A percentile compares a stretch with the other conserved stretches of the same genome.
phyloP scores from a whole-genome alignment of 2,797 vertebrate species.

The Yasuhikotakia modesta region DNA sequence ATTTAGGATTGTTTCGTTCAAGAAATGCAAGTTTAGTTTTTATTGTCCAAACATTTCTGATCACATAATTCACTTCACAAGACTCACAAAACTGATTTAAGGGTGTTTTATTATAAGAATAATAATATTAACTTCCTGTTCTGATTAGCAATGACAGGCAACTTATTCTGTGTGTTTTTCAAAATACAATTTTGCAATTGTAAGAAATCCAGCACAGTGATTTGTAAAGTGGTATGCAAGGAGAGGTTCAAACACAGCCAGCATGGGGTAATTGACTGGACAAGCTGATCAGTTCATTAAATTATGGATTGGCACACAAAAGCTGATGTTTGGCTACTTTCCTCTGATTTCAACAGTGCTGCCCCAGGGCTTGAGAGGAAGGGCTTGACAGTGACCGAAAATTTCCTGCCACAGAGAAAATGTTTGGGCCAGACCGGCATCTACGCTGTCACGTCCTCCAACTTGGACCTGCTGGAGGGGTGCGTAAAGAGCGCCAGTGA shows the following conservation, averaged over 20 bases:
- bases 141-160: no score
- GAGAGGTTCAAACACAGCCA: background rate
- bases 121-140: no score
- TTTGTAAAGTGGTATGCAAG: no score
- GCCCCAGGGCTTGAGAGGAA: conserved; percentile 55
- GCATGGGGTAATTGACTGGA: background rate
- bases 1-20: no score
- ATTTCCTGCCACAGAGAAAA: conserved; percentile 67
- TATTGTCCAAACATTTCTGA: no score
- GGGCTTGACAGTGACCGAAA: conserved; percentile 69
- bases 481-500: conserved; percentile 59
- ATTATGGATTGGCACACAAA: background rate
- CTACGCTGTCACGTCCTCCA: conserved; percentile 82
- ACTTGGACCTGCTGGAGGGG: conserved; percentile 91
- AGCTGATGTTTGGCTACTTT: background rate
- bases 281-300: background rate
- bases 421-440: conserved; percentile 82
- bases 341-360: background rate
- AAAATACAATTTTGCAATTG: no score
- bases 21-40: no score
- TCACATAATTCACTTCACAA: no score
- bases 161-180: no score
- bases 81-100: no score
- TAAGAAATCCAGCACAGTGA: no score
- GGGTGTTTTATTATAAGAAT: no score